These are phyloP conservation scores for Paradisaea rubra DNA, from an alignment of 2,113 vertebrate genomes.

Conservation along the genomic window DNA sequence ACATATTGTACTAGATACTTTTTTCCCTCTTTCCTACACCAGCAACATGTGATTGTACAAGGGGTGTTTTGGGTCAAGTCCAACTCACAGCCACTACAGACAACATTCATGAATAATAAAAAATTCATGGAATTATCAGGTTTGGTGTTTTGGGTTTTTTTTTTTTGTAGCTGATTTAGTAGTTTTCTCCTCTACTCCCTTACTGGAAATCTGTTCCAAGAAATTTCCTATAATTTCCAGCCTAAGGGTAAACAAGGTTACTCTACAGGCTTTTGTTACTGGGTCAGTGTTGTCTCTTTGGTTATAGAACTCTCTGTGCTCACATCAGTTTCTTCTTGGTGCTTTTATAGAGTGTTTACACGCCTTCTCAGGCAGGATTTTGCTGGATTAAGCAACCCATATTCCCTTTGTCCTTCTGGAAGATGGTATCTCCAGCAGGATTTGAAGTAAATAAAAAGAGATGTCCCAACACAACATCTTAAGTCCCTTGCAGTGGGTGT, in stretches of 20 bases:
- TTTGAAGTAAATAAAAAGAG: neutral
- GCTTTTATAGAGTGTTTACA: neutral
- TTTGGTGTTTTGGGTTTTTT: neutral
- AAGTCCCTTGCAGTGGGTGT: neutral
- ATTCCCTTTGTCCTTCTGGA: neutral
- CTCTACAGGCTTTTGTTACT: neutral
- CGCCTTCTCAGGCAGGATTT: neutral
- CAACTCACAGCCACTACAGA: neutral
- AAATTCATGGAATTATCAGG: neutral
- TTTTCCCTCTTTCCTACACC: neutral
- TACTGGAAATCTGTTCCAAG: neutral
- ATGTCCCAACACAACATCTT: neutral
- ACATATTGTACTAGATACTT: neutral
- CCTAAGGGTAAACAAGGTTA: neutral
- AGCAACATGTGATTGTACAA: neutral
- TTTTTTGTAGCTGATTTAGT: neutral
- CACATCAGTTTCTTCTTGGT: neutral
- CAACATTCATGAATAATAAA: neutral
- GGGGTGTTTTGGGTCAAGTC: neutral
- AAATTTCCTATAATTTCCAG: neutral
- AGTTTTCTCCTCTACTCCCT: neutral
- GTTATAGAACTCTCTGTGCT: neutral
- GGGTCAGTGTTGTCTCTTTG: neutral
- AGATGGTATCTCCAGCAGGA: neutral
- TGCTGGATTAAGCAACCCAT: neutral